These are phyloP conservation scores for Zoanthus solanderi DNA, from an alignment of 92 coral and sea anemone genomes.

Conservation along the genomic window DNA sequence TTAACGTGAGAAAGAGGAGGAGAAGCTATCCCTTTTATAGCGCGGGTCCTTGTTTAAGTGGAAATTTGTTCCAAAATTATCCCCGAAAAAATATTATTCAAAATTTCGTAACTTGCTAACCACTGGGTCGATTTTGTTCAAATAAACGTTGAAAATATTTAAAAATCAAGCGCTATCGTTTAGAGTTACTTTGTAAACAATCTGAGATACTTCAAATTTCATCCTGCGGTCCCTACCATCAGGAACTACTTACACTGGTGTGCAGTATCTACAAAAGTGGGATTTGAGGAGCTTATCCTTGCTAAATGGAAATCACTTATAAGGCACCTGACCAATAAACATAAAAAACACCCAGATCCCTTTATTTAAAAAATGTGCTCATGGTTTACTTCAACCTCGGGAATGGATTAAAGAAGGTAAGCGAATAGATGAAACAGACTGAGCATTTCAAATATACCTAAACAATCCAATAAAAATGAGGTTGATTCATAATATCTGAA, in stretches of 20 bases:
- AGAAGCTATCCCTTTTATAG: constrained; percentile 41
- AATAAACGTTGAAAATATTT: constrained; percentile 1
- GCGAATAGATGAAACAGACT: no score
- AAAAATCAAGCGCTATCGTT: constrained; percentile 1
- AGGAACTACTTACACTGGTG: constrained; percentile 30
- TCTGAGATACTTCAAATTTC: constrained; percentile 14
- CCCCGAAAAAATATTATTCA: constrained; percentile 13
- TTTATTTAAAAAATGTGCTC: constrained; percentile 51
- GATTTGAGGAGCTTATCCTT: constrained; percentile 23
- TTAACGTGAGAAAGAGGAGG: constrained; percentile 40
- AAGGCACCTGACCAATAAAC: constrained; percentile 14
- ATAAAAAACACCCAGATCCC: constrained; percentile 24
- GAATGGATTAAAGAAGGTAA: constrained; percentile 16
- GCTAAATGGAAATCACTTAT: constrained; percentile 49
- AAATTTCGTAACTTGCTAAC: background rate
- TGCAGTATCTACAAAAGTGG: constrained; percentile 13
- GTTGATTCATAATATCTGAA: background rate
- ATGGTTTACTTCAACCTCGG: constrained; percentile 18
- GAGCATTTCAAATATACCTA: no score
- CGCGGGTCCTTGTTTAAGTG: constrained; percentile 27
- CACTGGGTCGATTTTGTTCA: constrained; percentile 8
- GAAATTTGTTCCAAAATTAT: constrained; percentile 20
- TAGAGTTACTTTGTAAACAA: background rate
- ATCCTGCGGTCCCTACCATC: background rate
- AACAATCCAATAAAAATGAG: no score